These are phyloP conservation scores for Solenopsis fugax DNA, from an alignment of 1,140 invertebrate species.

Conservation along the genomic window DNA sequence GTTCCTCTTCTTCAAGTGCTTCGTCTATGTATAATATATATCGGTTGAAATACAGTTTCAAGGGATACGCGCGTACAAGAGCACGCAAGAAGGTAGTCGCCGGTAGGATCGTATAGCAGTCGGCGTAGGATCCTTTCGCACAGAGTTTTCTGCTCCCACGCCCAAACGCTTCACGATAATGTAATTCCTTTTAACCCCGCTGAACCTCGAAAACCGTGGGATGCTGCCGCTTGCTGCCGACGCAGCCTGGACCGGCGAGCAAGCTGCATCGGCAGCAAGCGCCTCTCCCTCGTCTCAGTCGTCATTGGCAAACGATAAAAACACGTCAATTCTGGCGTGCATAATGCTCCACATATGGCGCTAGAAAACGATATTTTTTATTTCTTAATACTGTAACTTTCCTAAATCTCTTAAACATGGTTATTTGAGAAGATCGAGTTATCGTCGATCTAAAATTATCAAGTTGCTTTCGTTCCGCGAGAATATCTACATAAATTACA, in stretches of 20 bases:
- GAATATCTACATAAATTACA: background rate
- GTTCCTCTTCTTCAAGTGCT: background rate
- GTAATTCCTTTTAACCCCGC: slow-evolving; percentile 80
- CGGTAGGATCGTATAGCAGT: slow-evolving; percentile 69
- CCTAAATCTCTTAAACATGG: background rate
- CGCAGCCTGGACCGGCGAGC: slow-evolving; percentile 55
- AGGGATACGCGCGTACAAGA: background rate
- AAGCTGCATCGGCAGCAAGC: background rate
- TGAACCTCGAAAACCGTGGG: slow-evolving; percentile 78
- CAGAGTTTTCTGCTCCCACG: slow-evolving; percentile 77
- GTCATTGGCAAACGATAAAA: slow-evolving; percentile 14
- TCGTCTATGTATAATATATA: background rate
- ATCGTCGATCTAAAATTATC: background rate
- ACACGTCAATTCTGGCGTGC: background rate
- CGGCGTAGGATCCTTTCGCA: slow-evolving; percentile 68
- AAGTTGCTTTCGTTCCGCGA: background rate
- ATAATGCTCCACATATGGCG: background rate
- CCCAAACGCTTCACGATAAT: slow-evolving; percentile 82
- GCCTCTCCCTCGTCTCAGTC: slow-evolving; percentile 3
- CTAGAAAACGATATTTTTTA: slow-evolving; percentile 6
- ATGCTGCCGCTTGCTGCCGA: slow-evolving; percentile 62
- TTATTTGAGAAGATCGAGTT: background rate
- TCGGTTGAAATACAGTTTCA: slow-evolving; percentile 8
- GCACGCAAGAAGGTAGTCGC: slow-evolving; percentile 65
- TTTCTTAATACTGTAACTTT: background rate